These are phyloP conservation scores for Benthosema pterotum DNA, from an alignment of 2,797 vertebrate species.

Conservation along the genomic window DNA sequence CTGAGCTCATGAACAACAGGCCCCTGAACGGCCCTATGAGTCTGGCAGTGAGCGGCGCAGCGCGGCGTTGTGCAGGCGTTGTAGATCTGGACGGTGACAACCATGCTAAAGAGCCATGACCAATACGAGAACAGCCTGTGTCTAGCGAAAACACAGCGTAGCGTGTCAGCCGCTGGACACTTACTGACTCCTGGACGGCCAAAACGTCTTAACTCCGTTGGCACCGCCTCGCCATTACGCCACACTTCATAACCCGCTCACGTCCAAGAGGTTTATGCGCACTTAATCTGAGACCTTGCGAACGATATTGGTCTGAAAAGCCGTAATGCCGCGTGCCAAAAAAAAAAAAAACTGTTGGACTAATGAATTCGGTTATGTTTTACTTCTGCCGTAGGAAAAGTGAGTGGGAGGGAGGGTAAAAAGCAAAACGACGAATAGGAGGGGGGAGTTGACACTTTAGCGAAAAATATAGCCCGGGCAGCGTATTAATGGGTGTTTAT, in stretches of 20 bases:
- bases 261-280: slow-evolving; percentile 3
- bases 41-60: slow-evolving; percentile 44
- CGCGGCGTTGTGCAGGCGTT: too few relatives aligned
- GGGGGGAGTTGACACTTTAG: slow-evolving; percentile 1
- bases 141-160: slow-evolving; percentile 49
- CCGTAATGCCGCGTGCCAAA: not conserved
- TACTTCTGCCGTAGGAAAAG: not conserved
- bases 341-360: not conserved
- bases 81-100: slow-evolving; percentile 38
- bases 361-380: not conserved
- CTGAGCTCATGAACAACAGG: slow-evolving; percentile 56
- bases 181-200: slow-evolving; percentile 36
- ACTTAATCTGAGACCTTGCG: not conserved
- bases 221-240: slow-evolving; percentile 14
- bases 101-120: slow-evolving; percentile 49
- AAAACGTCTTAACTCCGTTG: slow-evolving; percentile 41
- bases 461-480: slow-evolving; percentile 8
- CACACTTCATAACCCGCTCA: slow-evolving; percentile 24
- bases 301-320: slow-evolving; percentile 8
- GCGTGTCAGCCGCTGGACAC: slow-evolving; percentile 54
- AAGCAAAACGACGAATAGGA: not conserved
- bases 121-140: slow-evolving; percentile 57
- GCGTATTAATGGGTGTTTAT: not conserved
- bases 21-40: slow-evolving; percentile 48
- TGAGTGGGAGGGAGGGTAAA: too few relatives aligned